Evolutionary conservation across 1,140 invertebrate species (phyloP), one percentile per base, ranked within the genome.

Genomic region (Bombus haemorrhoidalis): DNA sequence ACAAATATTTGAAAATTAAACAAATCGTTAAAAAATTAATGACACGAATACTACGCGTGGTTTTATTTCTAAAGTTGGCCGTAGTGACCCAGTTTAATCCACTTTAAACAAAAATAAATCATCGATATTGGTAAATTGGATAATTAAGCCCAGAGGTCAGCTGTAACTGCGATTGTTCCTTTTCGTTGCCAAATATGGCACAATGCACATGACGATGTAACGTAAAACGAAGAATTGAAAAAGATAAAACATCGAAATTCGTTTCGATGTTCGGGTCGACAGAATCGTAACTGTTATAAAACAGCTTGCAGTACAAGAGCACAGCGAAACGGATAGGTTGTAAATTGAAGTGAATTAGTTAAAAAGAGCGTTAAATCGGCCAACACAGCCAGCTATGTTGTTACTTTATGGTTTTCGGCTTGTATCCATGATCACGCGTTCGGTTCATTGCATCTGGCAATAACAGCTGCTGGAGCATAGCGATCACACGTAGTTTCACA

Each of bases 401-500:
- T 53, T 76, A 83, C 77, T 72, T 84, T 79, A 84, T 72, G 59
- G 57, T 85, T 66, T 81, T 68, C 22, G 34, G 28, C 12, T 28
- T 66, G 69, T 43, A 41, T 73, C 18, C 83, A 39, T 53, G 57
- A 81, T 73, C 47, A 9, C 47, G 32, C 32, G 79, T 71, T 32
- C 81, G 34, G 57, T 59, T 74, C 75, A 74, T 79, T 84, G 69
- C 41, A 39, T 15, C 53, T 53, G 74, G 66, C 57, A 73, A 64
- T 83, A 66, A 43, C 66, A 64, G 18, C 43, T 64, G 69, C 79
- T 76, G 57, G 43, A 69, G 64, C 81, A 68, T 72, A 64, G 37
- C 64, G 81, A 74, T 86, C 68, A 57, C 68, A 34, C 75, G 68
- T 64, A 43, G 59, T 57, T 85, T 81, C 81, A 81, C 83, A 32